A percentile compares a stretch with the other conserved stretches of the same genome.
Conservation (phyloP, 2,113 vertebrate species). For the Hemiscyllium ocellatum region DNA sequence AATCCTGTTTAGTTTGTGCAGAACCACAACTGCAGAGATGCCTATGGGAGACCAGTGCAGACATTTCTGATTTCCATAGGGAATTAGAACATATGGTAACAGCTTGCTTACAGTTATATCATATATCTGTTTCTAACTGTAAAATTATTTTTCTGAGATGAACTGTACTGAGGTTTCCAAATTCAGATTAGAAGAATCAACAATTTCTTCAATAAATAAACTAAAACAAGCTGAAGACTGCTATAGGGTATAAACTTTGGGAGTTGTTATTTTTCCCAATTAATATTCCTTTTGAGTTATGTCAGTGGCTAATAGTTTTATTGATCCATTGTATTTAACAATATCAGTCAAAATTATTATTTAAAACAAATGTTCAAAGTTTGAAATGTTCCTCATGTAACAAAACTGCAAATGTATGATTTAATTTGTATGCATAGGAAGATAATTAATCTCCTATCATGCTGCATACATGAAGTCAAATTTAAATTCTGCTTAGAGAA, state of each 20-base stretch:
- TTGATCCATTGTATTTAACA: neutral
- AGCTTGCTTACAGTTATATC: neutral
- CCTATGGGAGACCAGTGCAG: neutral
- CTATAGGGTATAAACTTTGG: neutral
- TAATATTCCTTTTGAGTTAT: neutral
- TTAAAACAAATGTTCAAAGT: slow-evolving; percentile 4
- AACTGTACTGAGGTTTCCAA: neutral
- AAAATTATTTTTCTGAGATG: neutral
- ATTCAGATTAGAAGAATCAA: neutral
- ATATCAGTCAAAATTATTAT: neutral
- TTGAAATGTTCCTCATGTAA: neutral
- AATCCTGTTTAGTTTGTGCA: neutral
- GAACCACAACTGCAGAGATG: neutral
- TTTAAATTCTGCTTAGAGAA: neutral
- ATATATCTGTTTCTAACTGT: neutral
- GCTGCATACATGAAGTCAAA: neutral
- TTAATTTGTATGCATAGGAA: neutral
- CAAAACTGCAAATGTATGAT: neutral
- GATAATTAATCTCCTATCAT: neutral
- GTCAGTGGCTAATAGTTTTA: neutral
- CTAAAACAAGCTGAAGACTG: neutral
- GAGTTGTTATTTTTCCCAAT: neutral
- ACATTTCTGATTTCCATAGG: neutral
- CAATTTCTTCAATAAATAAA: neutral
- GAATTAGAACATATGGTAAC: neutral